Evolutionary conservation across 2,888 invertebrate genomes (phyloP).

Genomic region (Lycophotia porphyrea): DNA sequence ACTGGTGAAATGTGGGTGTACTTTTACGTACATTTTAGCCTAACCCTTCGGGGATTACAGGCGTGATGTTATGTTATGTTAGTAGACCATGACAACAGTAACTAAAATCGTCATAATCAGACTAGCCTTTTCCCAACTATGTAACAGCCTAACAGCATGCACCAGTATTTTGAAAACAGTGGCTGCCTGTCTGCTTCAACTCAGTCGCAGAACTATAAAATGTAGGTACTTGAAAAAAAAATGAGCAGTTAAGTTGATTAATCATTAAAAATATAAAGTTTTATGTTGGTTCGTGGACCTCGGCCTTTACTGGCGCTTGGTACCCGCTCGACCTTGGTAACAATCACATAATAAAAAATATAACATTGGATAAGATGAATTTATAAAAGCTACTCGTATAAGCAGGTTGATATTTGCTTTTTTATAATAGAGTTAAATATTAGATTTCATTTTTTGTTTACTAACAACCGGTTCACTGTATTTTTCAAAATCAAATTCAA

Average conservation of each 20-base stretch:
- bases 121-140: not conserved
- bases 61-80: too few relatives aligned
- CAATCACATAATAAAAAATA: not conserved
- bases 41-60: too few relatives aligned
- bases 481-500: too few relatives aligned
- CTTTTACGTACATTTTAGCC: too few relatives aligned
- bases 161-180: not conserved
- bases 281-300: slow-evolving; percentile 20
- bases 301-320: slow-evolving; percentile 1
- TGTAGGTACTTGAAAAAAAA: not conserved
- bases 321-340: slow-evolving; percentile 25
- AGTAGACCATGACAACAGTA: too few relatives aligned
- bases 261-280: not conserved
- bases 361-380: not conserved
- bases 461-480: not conserved
- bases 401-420: not conserved
- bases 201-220: not conserved
- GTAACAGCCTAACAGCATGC: not conserved
- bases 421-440: not conserved
- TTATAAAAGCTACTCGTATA: not conserved
- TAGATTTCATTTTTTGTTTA: not conserved
- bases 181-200: not conserved
- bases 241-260: too few relatives aligned
- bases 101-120: not conserved
- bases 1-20: too few relatives aligned